A percentile compares a stretch with the other conserved stretches of the same genome.
These are phyloP conservation scores for Enteromius radiatus DNA, from an alignment of 2,797 vertebrate genomes.

Conservation along the genomic window DNA sequence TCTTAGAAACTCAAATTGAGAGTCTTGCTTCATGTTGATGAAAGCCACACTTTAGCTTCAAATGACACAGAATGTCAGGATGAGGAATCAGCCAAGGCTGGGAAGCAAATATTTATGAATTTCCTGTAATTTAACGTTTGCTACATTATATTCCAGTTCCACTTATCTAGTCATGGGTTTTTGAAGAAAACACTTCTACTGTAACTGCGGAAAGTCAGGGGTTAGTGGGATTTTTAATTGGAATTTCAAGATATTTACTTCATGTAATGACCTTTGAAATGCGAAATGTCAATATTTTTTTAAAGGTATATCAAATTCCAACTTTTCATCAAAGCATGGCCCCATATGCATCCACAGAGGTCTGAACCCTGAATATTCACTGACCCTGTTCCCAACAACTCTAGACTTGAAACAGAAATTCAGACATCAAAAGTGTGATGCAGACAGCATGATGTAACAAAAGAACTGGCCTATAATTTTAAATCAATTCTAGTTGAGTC, in stretches of 20 bases:
- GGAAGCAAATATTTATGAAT: background rate
- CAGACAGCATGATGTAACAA: background rate
- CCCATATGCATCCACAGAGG: background rate
- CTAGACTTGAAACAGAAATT: background rate
- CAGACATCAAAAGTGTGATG: background rate
- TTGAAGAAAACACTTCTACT: background rate
- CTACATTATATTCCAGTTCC: background rate
- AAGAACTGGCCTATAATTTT: background rate
- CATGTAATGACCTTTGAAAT: background rate
- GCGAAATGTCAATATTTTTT: background rate
- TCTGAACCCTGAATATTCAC: background rate
- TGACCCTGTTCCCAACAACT: background rate
- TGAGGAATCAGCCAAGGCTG: background rate
- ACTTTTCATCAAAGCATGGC: background rate
- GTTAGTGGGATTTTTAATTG: background rate
- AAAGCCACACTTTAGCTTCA: constrained; percentile 7
- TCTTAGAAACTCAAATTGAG: background rate
- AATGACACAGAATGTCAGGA: background rate
- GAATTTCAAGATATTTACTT: background rate
- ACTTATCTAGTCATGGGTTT: background rate
- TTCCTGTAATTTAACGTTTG: background rate
- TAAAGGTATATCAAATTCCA: background rate
- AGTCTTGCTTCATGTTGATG: constrained; percentile 14
- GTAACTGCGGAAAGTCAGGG: too few species aligned
- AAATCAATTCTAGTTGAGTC: background rate